Evolutionary conservation across 2,113 vertebrate species (phyloP), one percentile per base, ranked within the genome.

Genomic region (Geococcyx californianus): DNA sequence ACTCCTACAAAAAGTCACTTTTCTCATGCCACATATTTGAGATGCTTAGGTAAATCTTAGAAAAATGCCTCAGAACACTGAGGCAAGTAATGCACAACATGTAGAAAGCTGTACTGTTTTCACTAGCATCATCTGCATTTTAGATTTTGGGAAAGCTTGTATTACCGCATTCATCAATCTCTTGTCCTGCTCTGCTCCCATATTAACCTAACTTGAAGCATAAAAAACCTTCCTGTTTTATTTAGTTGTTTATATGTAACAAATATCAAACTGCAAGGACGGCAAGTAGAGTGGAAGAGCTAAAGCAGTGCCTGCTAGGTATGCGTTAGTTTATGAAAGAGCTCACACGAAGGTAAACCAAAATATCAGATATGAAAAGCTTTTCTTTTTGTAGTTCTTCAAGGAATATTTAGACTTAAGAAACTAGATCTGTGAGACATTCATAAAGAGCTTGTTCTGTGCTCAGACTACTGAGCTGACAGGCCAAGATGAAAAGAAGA

Each of bases 121-220:
- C 40, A 38, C 66, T 78, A 34, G 60, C 52, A 91, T 89, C 66
- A 49, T 28, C 56, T 72, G 33, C 62, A 64, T 55, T 68, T 74
- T 36, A 84, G 64, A 63, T 90, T 85, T 90, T 75, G 69, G 56
- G 55, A 93, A 77, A 90, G 78, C 70, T 79, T 93, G 40, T 95
- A 69, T 62, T 94, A 85, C 42, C n/a, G 73, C 62, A 91, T 58
- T 93, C 44, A 69, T 95, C 84, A 95, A 45, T 82, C 40, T 72
- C 66, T 79, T 79, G 78, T 79, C 49, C 36, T 93, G 49, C 76
- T 92, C 45, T 79, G 54, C 72, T 92, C 69, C 69, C 81, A 84
- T 49, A 36, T 75, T 78, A 34, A 47, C 89, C 54, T 72, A 55
- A 72, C 36, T 56, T 49, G 23, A 93, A 52, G 15, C 28, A 89